phyloP scores from a whole-genome alignment of 2,113 vertebrate genomes.

The Ptilonorhynchus violaceus region DNA sequence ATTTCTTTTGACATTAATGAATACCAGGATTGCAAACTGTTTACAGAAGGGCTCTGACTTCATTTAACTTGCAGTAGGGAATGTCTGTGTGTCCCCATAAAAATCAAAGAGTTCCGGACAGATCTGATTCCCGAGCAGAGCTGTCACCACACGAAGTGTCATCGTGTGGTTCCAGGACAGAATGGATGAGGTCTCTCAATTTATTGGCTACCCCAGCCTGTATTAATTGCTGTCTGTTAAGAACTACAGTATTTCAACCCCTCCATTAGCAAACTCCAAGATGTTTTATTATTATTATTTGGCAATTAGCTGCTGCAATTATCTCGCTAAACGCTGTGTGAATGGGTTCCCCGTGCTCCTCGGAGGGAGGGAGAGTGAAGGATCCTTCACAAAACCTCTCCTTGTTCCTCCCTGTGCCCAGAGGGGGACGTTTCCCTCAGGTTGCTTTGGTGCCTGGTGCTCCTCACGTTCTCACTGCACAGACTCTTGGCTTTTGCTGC shows the following conservation, averaged over 20 bases:
- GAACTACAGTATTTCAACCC: constrained; percentile 42
- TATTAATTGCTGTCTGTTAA: constrained; percentile 56
- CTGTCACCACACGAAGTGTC: background rate
- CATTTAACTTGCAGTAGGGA: background rate
- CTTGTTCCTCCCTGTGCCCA: background rate
- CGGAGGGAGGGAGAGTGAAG: background rate
- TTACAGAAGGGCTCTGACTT: constrained; percentile 10
- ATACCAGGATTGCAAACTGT: background rate
- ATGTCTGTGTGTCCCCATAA: background rate
- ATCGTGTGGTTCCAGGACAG: background rate
- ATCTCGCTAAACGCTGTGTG: constrained; percentile 1
- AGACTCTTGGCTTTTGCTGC: background rate
- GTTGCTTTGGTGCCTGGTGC: background rate
- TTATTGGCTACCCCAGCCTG: background rate
- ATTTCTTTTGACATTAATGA: background rate
- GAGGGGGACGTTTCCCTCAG: background rate
- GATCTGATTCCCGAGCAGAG: constrained; percentile 5
- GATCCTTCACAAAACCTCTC: background rate
- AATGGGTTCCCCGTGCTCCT: background rate
- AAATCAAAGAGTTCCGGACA: background rate
- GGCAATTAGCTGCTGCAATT: constrained; percentile 60
- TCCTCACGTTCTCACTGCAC: accelerated
- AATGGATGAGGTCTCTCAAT: constrained; percentile 1
- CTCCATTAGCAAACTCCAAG: constrained; percentile 54
- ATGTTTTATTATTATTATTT: constrained; percentile 62